These are phyloP conservation scores for Pterostichus niger DNA, from an alignment of 2,888 invertebrate species.

Conservation along the genomic window DNA sequence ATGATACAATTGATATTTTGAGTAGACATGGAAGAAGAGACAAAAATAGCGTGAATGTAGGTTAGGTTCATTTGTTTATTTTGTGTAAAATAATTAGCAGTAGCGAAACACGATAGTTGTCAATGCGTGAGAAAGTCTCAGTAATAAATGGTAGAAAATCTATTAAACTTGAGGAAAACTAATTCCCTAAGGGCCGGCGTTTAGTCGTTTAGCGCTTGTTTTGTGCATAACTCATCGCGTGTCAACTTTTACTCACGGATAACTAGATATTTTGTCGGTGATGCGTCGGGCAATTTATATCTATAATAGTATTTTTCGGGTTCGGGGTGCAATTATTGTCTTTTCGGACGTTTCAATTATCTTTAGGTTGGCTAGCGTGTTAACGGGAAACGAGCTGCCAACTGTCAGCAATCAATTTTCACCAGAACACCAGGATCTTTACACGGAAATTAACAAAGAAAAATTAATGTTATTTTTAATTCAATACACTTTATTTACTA, in stretches of 20 bases:
- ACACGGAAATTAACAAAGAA: constrained; percentile 53
- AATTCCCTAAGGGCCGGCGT: constrained; percentile 45
- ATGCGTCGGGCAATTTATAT: constrained; percentile 60
- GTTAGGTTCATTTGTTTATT: neutral
- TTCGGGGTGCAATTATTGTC: constrained; percentile 63
- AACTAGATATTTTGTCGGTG: constrained; percentile 60
- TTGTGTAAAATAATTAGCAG: constrained; percentile 3
- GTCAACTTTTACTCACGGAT: constrained; percentile 51
- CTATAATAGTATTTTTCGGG: constrained; percentile 64
- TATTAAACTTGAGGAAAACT: constrained; percentile 65
- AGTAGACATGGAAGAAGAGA: too few species aligned
- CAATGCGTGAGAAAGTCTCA: constrained; percentile 10
- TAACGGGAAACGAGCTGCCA: constrained; percentile 63
- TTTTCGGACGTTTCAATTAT: constrained; percentile 66
- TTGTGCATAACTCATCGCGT: constrained; percentile 62
- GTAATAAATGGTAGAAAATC: constrained; percentile 56
- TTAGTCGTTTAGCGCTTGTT: constrained; percentile 33
- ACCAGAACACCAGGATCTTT: constrained; percentile 38
- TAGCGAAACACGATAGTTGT: neutral
- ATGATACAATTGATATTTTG: too few species aligned
- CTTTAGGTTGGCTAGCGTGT: constrained; percentile 65
- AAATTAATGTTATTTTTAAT: constrained; percentile 42
- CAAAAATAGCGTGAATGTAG: too few species aligned
- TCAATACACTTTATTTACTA: neutral
- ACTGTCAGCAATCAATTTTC: constrained; percentile 66